Base-by-base conservation (phyloP, 2,797 vertebrate genomes). In the Eospalax fontanierii region DNA sequence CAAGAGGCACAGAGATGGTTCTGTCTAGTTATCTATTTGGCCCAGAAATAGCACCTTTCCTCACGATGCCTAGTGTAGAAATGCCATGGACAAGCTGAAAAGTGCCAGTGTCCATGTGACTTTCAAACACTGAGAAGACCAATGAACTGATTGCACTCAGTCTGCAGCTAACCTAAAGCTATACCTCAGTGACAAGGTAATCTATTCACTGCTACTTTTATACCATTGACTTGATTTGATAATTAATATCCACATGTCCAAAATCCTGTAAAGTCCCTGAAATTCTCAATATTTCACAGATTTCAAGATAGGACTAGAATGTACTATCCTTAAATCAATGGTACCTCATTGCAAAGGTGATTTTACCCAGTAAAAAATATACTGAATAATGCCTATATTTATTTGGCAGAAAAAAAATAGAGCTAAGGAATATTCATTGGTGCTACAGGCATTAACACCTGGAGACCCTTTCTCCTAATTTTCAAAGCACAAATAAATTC, bases 331-430 rank as follows among this genome's bases (percentile, higher is more conserved):
- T 80, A 94, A 78, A 74, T 90, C 80, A 94, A 89, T 35, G 26
- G 8, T 19, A 68, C 43, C 43, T 43, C 15, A 10, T 68, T 88
- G 26, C 80, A 82, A 95, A 88, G 59, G 54, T 59, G 40, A 35
- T 40, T 79, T 76, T 81, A 61, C 19, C 6, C 24, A 95, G 40
- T 22, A n/a, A 63, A 86, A n/a, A 74, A 96, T 33, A 73, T 35
- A 92, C 40, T 57, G 26, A 84, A 70, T 79, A 93, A 50, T 40
- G 61, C 84, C 61, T 68, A 75, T 61, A 79, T 57, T 71, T 24
- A 30, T 66, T 93, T 95, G 94, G 65, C 83, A 78, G 57, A 93
- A 93, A 89, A n/a, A 79, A 90, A 91, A 89, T 68, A 89, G 84
- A 57, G 22, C 57, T 4, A 82, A 87, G 14, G 28, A 93, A 78